Evolutionary conservation across 2,113 vertebrate genomes (phyloP).

Genomic region (Porphyrio hochstetteri): DNA sequence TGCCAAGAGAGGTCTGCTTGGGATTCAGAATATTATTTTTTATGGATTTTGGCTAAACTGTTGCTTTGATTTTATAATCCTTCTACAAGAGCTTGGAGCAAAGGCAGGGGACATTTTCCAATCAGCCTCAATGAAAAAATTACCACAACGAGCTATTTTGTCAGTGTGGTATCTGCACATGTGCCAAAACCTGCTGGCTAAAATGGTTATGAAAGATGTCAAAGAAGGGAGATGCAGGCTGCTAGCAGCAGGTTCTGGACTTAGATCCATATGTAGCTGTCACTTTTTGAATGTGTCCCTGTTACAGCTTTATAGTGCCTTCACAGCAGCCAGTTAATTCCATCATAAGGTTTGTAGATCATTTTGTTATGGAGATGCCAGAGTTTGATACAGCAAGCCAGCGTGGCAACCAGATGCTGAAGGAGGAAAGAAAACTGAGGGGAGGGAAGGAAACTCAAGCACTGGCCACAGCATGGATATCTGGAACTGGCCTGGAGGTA

Average conservation of each 20-base stretch:
- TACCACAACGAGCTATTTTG: neutral
- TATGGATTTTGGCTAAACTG: neutral
- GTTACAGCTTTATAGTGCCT: neutral
- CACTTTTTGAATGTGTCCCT: neutral
- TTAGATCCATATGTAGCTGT: neutral
- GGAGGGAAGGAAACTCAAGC: neutral
- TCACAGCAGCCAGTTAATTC: neutral
- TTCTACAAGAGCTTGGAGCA: neutral
- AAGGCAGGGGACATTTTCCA: neutral
- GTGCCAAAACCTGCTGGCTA: neutral
- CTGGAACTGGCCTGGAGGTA: neutral
- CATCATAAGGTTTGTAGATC: neutral
- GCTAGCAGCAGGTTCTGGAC: neutral
- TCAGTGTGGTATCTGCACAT: neutral
- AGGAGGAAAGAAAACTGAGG: neutral
- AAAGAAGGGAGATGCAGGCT: neutral
- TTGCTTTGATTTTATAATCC: conserved; percentile 9
- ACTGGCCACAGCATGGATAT: neutral
- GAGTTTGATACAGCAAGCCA: neutral
- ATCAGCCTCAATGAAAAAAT: neutral
- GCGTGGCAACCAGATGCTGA: neutral
- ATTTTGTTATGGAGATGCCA: neutral
- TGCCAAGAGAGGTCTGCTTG: neutral
- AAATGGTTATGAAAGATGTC: neutral
- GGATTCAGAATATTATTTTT: neutral